Base-by-base conservation (phyloP, 92 coral and sea anemone genomes). In the Zoanthus sociatus region DNA sequence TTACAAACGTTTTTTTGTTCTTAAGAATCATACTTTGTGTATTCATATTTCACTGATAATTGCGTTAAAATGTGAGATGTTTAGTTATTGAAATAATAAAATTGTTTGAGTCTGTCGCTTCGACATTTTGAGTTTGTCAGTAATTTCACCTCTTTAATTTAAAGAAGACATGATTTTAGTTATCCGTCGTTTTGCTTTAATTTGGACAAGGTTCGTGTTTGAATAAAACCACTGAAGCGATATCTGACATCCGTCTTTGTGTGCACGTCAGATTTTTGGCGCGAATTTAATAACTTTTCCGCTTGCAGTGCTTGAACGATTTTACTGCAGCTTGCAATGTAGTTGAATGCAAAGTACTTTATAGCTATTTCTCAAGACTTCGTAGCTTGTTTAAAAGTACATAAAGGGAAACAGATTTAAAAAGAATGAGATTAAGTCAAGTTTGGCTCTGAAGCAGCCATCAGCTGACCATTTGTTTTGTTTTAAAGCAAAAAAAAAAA, bases 261-360 rank as follows among this genome's bases (percentile, higher is more conserved):
- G 21, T 61, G 72, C 72, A 78, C 66, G 85, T 46, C 53, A 7
- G 58, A 67, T 14, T 81, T 77, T 81, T 81, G 85, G 85, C 85
- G 85, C 85, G 75, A 81, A 81, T 48, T 11, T 12, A 45, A 20
- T 79, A 79, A 44, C 21, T 60, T 78, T 81, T 81, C 85, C 85
- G 85, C 75, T 5, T 81, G 61, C 31, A 26, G 66, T 15, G 85
- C 74, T n/a, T 18, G 63, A 81, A 63, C 7, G 69, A 20, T 63
- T 63, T 6, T 81, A 60, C 26, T 15, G 60, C 46, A 44, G 70
- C 3, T 9, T 1, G 16, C 14, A 12, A 48, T 18, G 20, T 21
- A 21, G 66, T 37, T 76, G 33, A 18, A 6, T 69, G 46, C 55
- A 69, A 16, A 76, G 42, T 16, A 1, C 16, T 76, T 47, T 50